phyloP scores from a whole-genome alignment of 2,113 vertebrate species.

The Malurus melanocephalus region DNA sequence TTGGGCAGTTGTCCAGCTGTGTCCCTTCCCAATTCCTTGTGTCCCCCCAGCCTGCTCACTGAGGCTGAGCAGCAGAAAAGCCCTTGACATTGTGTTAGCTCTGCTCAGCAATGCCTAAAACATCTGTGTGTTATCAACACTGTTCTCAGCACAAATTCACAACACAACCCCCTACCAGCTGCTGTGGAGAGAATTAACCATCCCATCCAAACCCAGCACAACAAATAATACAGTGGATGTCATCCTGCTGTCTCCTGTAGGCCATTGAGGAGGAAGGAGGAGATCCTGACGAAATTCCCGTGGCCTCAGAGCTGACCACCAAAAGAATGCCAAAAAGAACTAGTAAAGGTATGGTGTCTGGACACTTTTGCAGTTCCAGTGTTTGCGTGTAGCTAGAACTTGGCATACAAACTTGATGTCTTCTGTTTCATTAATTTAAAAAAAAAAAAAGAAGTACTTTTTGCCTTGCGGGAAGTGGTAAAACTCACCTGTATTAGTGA shows the following conservation, averaged over 20 bases:
- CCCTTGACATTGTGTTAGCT: neutral
- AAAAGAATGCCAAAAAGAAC: conserved; percentile 82
- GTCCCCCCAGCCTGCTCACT: rapidly evolving
- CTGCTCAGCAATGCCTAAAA: neutral
- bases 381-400: neutral
- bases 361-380: neutral
- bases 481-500: neutral
- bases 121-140: neutral
- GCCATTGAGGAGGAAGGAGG: conserved; percentile 96
- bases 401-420: neutral
- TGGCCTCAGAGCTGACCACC: conserved; percentile 76
- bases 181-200: neutral
- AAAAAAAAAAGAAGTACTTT: neutral
- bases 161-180: neutral
- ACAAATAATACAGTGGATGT: neutral
- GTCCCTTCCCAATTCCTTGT: neutral
- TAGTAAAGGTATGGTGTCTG: conserved; percentile 76
- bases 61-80: neutral
- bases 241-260: conserved; percentile 60
- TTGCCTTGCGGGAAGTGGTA: neutral
- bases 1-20: neutral
- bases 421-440: neutral
- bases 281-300: conserved; percentile 88
- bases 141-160: neutral
- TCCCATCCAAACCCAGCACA: neutral